Base-by-base conservation (phyloP, 2,113 vertebrate genomes). In the Saguinus imperator region DNA sequence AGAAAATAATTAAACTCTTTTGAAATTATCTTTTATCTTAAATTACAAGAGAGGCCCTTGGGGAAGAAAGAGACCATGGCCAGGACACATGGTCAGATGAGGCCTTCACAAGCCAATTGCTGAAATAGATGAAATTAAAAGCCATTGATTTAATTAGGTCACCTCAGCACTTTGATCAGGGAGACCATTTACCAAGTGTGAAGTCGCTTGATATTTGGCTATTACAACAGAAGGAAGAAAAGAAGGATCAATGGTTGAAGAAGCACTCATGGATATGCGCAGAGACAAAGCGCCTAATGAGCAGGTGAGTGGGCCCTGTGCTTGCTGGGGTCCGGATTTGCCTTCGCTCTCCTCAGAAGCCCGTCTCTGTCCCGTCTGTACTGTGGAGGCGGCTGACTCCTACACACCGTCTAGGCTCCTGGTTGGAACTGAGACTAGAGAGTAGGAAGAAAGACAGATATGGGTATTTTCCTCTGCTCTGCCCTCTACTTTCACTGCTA, bases 11-110 rank as follows among this genome's bases (percentile, higher is more conserved):
- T 86, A 85, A 79, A 88, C 68, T 94, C 64, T 72, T 92, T 52
- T 14, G 23, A 70, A 96, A 93, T 83, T 66, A 82, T 82, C 83
- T 97, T 93, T 89, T 61, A 57, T 66, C 79, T 87, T 72, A 72
- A 77, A 91, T 8, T 82, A 52, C 40, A 64, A 72, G 70, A 40
- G 43, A 70, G 6, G 52, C 25, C n/a, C 37, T 25, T 37, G 16
- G 64, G 43, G 20, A 89, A 45, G 50, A n/a, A 77, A 66, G 14
- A 68, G 43, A 64, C 23, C 13, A 5, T 3, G 25, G 29, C 12
- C 55, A 29, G 25, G 68, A 66, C 21, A 61, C 25, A 57, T 1
- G 11, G n/a, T 55, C 89, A 45, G 58, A 84, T 48, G n/a, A 82
- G 87, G 50, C 72, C 35, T 73, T 95, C 40, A 45, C 45, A 70